These are phyloP conservation scores for Grammomys surdaster DNA, from an alignment of 2,113 vertebrate genomes.

Conservation along the genomic window DNA sequence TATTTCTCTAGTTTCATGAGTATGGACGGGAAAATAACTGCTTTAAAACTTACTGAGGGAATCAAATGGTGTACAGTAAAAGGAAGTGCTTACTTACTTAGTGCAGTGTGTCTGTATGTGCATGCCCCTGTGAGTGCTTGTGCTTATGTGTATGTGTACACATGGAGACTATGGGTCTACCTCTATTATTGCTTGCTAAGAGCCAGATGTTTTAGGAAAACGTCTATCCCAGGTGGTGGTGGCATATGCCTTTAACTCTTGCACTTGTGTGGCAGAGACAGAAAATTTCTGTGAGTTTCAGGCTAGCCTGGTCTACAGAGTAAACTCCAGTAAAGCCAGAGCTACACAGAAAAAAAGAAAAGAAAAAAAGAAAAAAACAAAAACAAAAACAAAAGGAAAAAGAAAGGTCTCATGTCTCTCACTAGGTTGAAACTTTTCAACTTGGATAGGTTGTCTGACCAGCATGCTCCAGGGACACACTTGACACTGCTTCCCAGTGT, in stretches of 20 bases:
- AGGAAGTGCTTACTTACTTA: not conserved
- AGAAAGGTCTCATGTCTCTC: not conserved
- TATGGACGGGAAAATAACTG: not conserved
- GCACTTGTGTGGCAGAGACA: no score
- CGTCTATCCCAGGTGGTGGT: no score
- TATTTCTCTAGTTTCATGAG: not conserved
- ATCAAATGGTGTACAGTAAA: constrained; percentile 21
- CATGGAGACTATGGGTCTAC: no score
- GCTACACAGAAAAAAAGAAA: no score
- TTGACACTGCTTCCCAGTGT: not conserved
- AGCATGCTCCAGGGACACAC: not conserved
- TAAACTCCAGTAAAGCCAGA: no score
- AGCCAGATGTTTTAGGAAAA: not conserved
- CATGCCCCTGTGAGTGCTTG: no score
- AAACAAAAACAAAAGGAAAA: no score
- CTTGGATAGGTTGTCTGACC: not conserved
- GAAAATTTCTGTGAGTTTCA: no score
- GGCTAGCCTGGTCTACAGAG: no score
- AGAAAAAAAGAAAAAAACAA: no score
- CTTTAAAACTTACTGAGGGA: constrained; percentile 11
- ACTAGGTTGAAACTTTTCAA: not conserved
- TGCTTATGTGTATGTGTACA: no score
- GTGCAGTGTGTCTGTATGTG: not conserved
- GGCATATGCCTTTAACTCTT: no score
- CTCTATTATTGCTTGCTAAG: not conserved